Conservation (phyloP, 1,140 invertebrate species). For the Drosophila punjabiensis region DNA sequence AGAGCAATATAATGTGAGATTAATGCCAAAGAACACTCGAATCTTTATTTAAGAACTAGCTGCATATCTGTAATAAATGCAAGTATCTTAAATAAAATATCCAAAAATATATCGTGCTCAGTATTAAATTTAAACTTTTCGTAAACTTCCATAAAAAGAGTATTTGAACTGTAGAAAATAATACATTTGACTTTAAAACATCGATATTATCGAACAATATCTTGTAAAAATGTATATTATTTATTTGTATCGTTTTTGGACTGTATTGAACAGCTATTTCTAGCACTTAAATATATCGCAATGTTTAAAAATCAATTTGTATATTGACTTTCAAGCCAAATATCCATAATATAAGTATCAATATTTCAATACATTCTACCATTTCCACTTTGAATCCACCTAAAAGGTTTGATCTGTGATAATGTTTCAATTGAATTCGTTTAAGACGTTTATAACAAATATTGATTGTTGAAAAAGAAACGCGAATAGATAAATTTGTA, state of each 20-base stretch:
- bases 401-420: background rate
- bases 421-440: conserved; percentile 1
- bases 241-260: background rate
- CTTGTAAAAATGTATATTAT: too few relatives aligned
- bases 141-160: too few relatives aligned
- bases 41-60: too few relatives aligned
- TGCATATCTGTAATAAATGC: too few relatives aligned
- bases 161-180: too few relatives aligned
- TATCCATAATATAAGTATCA: background rate
- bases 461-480: background rate
- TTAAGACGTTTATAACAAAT: background rate
- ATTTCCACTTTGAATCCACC: background rate
- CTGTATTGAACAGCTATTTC: background rate
- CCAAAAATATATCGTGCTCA: too few relatives aligned
- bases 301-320: background rate
- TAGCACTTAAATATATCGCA: too few relatives aligned
- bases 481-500: background rate
- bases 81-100: too few relatives aligned
- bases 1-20: background rate
- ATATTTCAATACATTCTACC: background rate
- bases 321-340: background rate
- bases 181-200: too few relatives aligned
- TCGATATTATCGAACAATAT: too few relatives aligned
- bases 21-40: background rate
- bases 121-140: too few relatives aligned